A percentile compares a stretch with the other conserved stretches of the same genome.
Evolutionary conservation across 2,113 vertebrate species (phyloP).

Genomic region (Camelus bactrianus): DNA sequence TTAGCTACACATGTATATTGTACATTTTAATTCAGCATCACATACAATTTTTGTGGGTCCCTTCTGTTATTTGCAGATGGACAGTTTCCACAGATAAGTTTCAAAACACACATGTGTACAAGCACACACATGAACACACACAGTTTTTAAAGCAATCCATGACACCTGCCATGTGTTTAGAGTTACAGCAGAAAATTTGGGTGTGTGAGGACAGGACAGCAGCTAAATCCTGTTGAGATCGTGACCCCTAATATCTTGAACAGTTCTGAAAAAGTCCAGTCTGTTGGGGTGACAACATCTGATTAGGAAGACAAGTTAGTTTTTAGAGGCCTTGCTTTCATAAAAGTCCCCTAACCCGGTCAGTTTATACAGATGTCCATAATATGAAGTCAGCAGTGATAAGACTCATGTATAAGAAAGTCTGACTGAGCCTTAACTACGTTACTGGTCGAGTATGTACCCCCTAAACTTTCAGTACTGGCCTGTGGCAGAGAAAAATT

Average conservation of each 20-base stretch:
- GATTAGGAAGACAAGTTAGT: not conserved
- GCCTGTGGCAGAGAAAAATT: constrained; percentile 25
- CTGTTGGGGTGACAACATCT: not conserved
- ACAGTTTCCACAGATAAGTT: not conserved
- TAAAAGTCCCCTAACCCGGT: not conserved
- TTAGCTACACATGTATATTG: not conserved
- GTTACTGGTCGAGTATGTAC: not conserved
- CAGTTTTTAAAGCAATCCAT: not conserved
- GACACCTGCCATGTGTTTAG: not conserved
- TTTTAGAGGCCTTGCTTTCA: not conserved
- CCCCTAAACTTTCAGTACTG: not conserved
- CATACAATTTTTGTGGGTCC: not conserved
- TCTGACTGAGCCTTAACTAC: not conserved
- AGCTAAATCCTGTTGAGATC: not conserved
- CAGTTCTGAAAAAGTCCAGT: not conserved
- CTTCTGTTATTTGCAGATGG: not conserved
- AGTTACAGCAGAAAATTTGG: not conserved
- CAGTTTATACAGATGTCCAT: not conserved
- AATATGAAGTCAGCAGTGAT: not conserved
- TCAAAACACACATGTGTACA: not conserved
- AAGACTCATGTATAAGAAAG: not conserved
- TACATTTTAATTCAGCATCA: not conserved
- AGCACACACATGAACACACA: not conserved
- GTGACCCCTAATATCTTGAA: not conserved
- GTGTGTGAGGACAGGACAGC: not conserved